Percentiles rank a stretch among this genome's conserved stretches.
Conservation (phyloP, 92 coral and sea anemone species). For the Umimayanthus chanpuru region DNA sequence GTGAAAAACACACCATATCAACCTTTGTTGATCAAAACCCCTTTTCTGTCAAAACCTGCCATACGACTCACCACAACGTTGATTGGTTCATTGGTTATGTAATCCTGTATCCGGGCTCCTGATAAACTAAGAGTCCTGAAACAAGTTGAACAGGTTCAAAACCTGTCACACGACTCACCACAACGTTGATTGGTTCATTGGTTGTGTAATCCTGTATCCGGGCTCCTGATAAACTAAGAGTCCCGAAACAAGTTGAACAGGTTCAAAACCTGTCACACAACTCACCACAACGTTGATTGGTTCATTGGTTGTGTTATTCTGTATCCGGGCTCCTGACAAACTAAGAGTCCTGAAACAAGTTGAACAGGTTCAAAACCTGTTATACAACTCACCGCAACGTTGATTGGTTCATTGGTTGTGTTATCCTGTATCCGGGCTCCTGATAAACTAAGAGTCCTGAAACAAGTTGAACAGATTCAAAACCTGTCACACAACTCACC, state of each 20-base stretch:
- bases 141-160: neutral
- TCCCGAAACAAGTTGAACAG: too few relatives aligned
- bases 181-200: slow-evolving; percentile 84
- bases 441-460: too few relatives aligned
- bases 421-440: too few relatives aligned
- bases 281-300: slow-evolving; percentile 89
- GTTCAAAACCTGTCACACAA: neutral
- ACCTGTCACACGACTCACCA: slow-evolving; percentile 62
- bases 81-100: slow-evolving; percentile 81
- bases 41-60: neutral
- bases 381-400: slow-evolving; percentile 75
- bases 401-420: too few relatives aligned
- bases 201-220: slow-evolving; percentile 92
- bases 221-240: slow-evolving; percentile 81
- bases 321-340: too few relatives aligned
- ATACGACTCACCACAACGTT: slow-evolving; percentile 79
- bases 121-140: slow-evolving; percentile 71
- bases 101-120: slow-evolving; percentile 89
- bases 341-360: too few relatives aligned
- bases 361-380: slow-evolving; percentile 7
- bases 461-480: too few relatives aligned
- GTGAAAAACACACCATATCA: too few relatives aligned
- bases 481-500: too few relatives aligned
- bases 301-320: too few relatives aligned
- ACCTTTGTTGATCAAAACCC: too few relatives aligned